These are phyloP conservation scores for Agriopis leucophaearia DNA, from an alignment of 2,888 invertebrate species.

Conservation along the genomic window DNA sequence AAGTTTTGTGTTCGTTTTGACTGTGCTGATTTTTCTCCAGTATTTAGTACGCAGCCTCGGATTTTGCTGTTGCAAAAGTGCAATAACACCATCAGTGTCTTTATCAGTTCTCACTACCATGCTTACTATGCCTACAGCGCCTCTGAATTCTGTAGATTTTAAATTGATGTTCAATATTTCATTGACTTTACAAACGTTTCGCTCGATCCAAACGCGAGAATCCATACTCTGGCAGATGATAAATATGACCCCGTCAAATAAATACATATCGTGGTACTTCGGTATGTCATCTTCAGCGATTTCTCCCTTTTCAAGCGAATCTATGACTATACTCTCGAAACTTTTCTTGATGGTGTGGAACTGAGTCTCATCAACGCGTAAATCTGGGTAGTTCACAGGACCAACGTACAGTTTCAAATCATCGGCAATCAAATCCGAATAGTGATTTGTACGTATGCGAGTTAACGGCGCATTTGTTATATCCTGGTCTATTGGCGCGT, in stretches of 20 bases:
- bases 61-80: constrained; percentile 68
- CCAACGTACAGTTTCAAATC: constrained; percentile 77
- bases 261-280: constrained; percentile 74
- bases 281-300: constrained; percentile 58
- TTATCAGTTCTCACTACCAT: constrained; percentile 68
- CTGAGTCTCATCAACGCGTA: constrained; percentile 67
- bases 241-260: constrained; percentile 80
- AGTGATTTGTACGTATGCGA: constrained; percentile 72
- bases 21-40: constrained; percentile 75
- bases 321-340: constrained; percentile 65
- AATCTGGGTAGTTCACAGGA: constrained; percentile 74
- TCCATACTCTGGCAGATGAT: constrained; percentile 69
- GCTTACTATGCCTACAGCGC: constrained; percentile 77
- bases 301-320: constrained; percentile 53
- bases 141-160: constrained; percentile 77
- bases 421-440: constrained; percentile 73
- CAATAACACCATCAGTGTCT: constrained; percentile 67
- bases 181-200: constrained; percentile 57
- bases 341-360: constrained; percentile 69
- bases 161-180: constrained; percentile 59
- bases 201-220: constrained; percentile 69
- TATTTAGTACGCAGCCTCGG: constrained; percentile 74
- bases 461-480: constrained; percentile 67
- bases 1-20: constrained; percentile 60
- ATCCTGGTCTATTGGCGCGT: constrained; percentile 64